Conservation (phyloP, 2,888 invertebrate species). For the Girardia tigrina region DNA sequence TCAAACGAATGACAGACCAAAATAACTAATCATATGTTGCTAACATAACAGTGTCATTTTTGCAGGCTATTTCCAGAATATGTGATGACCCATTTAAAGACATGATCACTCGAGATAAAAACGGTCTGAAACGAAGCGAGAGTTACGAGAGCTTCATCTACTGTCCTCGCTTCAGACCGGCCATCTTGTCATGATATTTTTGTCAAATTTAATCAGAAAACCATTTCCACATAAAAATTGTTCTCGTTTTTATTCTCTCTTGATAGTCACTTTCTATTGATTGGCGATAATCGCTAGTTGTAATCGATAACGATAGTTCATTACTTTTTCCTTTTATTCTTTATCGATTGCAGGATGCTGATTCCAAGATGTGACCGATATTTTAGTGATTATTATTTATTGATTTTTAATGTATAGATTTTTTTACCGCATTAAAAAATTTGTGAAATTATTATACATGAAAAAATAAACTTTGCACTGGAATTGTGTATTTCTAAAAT, state of each 20-base stretch:
- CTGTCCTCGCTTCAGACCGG: constrained; percentile 9
- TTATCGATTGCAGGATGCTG: constrained; percentile 23
- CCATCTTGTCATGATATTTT: not conserved
- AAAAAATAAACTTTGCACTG: not conserved
- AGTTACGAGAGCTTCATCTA: not conserved
- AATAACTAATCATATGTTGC: no score
- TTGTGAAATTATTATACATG: not conserved
- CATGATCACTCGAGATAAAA: constrained; percentile 6
- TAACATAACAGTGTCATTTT: no score
- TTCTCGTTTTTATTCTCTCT: not conserved
- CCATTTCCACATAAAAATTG: not conserved
- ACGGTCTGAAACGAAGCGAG: not conserved
- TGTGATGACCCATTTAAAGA: constrained; percentile 14
- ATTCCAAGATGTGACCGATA: constrained; percentile 16
- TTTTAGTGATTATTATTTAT: constrained; percentile 19
- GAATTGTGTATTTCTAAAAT: not conserved
- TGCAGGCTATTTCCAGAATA: constrained; percentile 13
- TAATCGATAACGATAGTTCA: no score
- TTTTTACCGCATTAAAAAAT: constrained; percentile 16
- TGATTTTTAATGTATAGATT: constrained; percentile 10
- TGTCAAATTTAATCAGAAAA: not conserved
- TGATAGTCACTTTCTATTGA: constrained; percentile 14
- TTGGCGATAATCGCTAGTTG: no score
- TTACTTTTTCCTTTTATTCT: constrained; percentile 11
- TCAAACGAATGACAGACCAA: no score